Conservation (phyloP, 2,113 vertebrate genomes). For the Nothocercus nigrocapillus region DNA sequence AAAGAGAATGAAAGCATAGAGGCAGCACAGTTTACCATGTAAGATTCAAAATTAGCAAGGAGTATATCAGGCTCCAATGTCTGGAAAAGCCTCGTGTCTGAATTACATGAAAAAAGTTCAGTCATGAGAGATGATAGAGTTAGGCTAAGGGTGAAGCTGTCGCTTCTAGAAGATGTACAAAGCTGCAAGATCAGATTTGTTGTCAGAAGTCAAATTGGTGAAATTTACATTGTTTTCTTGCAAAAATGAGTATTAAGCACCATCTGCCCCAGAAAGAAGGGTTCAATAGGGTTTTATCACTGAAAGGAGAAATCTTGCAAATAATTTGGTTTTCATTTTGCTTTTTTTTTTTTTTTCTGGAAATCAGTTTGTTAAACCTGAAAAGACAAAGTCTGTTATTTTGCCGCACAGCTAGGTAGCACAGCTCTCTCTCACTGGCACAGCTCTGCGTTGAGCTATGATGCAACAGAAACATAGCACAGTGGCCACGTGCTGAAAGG, state of each 20-base stretch:
- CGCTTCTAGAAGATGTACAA: not conserved
- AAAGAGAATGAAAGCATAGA: not conserved
- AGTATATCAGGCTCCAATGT: not conserved
- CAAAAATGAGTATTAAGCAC: not conserved
- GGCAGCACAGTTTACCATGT: not conserved
- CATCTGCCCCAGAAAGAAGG: not conserved
- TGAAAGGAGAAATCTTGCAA: not conserved
- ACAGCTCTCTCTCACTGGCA: not conserved
- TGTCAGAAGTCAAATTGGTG: not conserved
- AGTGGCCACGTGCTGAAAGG: not conserved
- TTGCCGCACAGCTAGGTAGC: not conserved
- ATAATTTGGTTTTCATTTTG: not conserved
- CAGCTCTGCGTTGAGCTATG: not conserved
- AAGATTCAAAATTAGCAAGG: not conserved
- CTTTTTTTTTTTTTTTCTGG: not conserved
- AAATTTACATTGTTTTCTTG: not conserved
- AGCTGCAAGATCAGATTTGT: not conserved
- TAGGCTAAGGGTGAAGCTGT: not conserved
- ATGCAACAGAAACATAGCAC: not conserved
- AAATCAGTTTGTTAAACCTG: not conserved
- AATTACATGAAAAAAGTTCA: slow-evolving; percentile 7
- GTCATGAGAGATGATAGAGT: not conserved
- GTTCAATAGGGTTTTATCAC: not conserved
- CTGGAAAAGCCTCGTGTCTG: not conserved
- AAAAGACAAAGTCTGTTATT: not conserved